Base-by-base conservation (phyloP, 92 coral and sea anemone genomes). In the Isaurus tuberculatus region DNA sequence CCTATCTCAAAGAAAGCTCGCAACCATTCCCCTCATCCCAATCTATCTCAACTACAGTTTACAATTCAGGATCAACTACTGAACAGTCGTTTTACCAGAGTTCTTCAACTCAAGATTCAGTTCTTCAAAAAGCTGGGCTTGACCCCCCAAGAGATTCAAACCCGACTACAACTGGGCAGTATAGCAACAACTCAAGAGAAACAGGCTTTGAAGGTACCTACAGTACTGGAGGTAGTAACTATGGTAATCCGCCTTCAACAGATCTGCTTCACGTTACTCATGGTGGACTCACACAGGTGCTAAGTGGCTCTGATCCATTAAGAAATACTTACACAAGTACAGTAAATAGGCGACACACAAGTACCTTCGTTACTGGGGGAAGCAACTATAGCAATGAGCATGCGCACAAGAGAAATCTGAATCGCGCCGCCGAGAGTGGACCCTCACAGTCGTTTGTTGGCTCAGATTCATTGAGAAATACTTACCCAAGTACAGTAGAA, bases 41-140 rank as follows among this genome's bases (percentile, higher is more conserved):
- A n/a, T 2, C 7, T 26, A 55, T 20, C 27, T 5, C 28, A n/a
- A 55, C 3, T 55, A 9, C 9, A n/a, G 63, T 3, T 1, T 4
- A n/a, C 63, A 1, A 26, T 29, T 11, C 26, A 13, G 10, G 0
- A 4, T 8, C 15, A 19, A 26, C 69, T 13, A 27, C 5, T 29
- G 8, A 9, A 63, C 16, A 27, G 2, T 4, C 16, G 7, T 1
- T 26, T 26, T 16, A 28, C 14, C 14, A 15, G 15, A 8, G n/a
- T 11, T 63, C 4, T 10, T 13, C 15, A 63, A 3, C 31, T 13
- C 4, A 63, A 27, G 19, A 29, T 9, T 27, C 69, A 63, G 69
- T 27, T 23, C 58, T 37, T 26, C 58, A 72, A 72, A 1, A 17
- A 42, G 78, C 61, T 72, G 78, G 61, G 11, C 40, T 72, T 46